A percentile compares a stretch with the other conserved stretches of the same genome.
These are phyloP conservation scores for Drosophila baimaii DNA, from an alignment of 1,140 invertebrate species.

Conservation along the genomic window DNA sequence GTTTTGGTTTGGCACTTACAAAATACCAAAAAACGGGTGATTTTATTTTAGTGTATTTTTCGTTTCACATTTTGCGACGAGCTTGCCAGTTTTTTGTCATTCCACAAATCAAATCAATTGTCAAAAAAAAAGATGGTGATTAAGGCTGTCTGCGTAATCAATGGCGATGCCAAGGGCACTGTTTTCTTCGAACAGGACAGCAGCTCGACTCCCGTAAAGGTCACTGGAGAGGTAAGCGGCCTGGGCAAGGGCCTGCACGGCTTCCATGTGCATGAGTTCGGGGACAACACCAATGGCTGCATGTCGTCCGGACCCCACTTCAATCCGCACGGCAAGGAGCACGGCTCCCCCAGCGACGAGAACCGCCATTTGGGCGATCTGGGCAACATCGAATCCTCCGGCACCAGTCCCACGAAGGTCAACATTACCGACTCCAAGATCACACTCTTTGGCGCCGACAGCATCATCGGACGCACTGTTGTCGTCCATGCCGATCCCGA, in stretches of 20 bases:
- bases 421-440: slow-evolving; percentile 90
- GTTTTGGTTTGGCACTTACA: background rate
- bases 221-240: slow-evolving; percentile 90
- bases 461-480: slow-evolving; percentile 94
- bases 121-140: too few relatives aligned
- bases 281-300: slow-evolving; percentile 98
- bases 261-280: slow-evolving; percentile 99
- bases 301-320: slow-evolving; percentile 97
- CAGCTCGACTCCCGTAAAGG: slow-evolving; percentile 86
- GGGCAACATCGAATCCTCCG: slow-evolving; percentile 92
- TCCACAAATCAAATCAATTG: too few relatives aligned
- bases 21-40: slow-evolving; percentile 2
- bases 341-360: slow-evolving; percentile 91
- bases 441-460: slow-evolving; percentile 90
- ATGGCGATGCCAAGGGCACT: too few relatives aligned
- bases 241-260: slow-evolving; percentile 90
- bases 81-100: too few relatives aligned
- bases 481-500: slow-evolving; percentile 97
- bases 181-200: too few relatives aligned
- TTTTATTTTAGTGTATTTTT: background rate
- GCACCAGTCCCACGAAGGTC: slow-evolving; percentile 89
- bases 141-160: too few relatives aligned
- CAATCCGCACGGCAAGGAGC: slow-evolving; percentile 94
- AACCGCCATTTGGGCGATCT: slow-evolving; percentile 95
- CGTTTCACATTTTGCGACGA: too few relatives aligned